Evolutionary conservation across 2,113 vertebrate species (phyloP), one percentile per base, ranked within the genome.

Genomic region (Andinoacara biseriatus): DNA sequence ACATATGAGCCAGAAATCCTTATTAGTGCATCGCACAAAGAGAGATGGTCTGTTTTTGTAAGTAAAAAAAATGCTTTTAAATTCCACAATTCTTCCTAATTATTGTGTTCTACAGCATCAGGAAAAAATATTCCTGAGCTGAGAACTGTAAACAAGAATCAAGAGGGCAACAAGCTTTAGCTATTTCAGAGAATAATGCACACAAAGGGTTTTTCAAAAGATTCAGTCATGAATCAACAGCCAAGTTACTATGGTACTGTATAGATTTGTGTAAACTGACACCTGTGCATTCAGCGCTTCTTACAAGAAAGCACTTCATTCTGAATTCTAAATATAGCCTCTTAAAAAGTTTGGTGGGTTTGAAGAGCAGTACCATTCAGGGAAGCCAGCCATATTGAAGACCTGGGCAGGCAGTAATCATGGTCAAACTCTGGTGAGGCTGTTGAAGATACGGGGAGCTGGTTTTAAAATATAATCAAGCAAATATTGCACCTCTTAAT

Each of bases 401-500:
- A 94, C 92, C 94, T 92, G 90, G 93, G 91, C 92, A 94, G 91
- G 94, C 94, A 96, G 95, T 96, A 96, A 95, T 95, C 94, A 93
- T 96, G 96, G 94, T 96, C 96, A 95, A 94, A 94, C 87, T 92
- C 91, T 91, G 93, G 79, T 91, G 87, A 90, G 90, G 94, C 96
- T 96, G 95, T 95, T 91, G 94, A 90, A 95, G 91, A 96, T 94
- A 96, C 59, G 90, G 91, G 93, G 93, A 94, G 93, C 89, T 85
- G 86, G 92, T 94, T 96, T 95, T 93, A 94, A 92, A 90, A 94
- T 88, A 93, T 75, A 77, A 78, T 88, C 85, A 93, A 90, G 61
- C 57, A 89, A 82, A 87, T 72, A 81, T n/a, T 82, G 78, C 79
- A 91, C 69, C 84, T 87, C 74, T 86, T 40, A 89, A 89, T 84